phyloP scores from a whole-genome alignment of 2,797 vertebrate species.

The Stomatorhinus walkeri region DNA sequence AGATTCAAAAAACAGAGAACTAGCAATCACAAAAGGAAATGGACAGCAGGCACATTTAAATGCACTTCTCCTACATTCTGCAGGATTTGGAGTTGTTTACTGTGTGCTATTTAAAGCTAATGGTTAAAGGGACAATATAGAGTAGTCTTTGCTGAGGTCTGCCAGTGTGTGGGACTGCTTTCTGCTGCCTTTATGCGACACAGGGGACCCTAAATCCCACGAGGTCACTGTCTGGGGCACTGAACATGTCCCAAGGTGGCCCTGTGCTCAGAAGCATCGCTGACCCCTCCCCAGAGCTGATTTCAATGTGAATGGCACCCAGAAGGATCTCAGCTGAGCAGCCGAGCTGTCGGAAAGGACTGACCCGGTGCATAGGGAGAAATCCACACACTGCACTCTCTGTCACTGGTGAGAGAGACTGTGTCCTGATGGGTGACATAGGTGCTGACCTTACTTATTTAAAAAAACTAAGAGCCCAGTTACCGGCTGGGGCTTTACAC shows the following conservation, averaged over 20 bases:
- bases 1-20: neutral
- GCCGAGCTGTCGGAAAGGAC: neutral
- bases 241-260: neutral
- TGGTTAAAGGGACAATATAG: neutral
- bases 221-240: neutral
- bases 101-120: neutral
- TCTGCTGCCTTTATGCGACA: neutral
- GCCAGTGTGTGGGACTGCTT: neutral
- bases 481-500: neutral
- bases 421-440: neutral
- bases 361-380: neutral
- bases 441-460: slow-evolving; percentile 13
- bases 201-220: neutral
- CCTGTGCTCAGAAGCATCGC: neutral
- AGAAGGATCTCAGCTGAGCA: neutral
- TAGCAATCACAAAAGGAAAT: neutral
- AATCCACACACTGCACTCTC: slow-evolving; percentile 5
- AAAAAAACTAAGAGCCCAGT: neutral
- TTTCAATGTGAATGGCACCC: neutral
- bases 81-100: neutral
- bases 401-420: neutral
- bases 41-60: neutral
- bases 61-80: neutral
- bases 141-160: neutral
- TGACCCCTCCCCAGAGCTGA: neutral